Conservation (phyloP, 2,888 invertebrate genomes). For the Rapana venosa region DNA sequence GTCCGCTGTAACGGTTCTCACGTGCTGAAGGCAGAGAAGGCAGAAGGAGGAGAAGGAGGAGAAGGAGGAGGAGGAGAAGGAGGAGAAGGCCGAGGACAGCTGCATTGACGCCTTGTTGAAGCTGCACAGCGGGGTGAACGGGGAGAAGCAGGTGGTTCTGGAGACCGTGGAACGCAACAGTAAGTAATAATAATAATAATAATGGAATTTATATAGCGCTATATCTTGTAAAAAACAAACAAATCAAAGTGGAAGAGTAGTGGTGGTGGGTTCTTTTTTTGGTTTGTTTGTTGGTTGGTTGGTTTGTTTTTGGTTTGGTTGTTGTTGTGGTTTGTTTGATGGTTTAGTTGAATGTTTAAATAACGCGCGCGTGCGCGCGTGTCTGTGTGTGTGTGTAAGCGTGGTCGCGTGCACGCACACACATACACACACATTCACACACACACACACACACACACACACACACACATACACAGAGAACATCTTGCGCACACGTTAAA, state of each 20-base stretch:
- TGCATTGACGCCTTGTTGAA: slow-evolving; percentile 40
- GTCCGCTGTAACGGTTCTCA: slow-evolving; percentile 31
- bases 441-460: slow-evolving; percentile 9
- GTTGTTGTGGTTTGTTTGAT: neutral
- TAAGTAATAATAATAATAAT: slow-evolving; percentile 12
- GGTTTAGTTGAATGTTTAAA: neutral
- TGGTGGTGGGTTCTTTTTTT: no score
- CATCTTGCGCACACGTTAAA: no score
- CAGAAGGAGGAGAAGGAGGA: neutral
- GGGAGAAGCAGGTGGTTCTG: neutral
- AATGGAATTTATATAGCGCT: no score
- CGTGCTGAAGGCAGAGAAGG: neutral
- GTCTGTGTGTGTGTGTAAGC: no score
- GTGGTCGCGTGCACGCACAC: neutral
- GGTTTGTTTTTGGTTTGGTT: neutral
- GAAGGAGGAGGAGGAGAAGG: neutral
- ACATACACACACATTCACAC: slow-evolving; percentile 19
- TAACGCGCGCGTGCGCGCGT: no score
- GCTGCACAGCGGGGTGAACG: slow-evolving; percentile 35
- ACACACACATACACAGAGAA: no score
- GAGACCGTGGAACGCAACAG: slow-evolving; percentile 26
- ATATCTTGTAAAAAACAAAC: no score
- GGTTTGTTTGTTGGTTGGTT: no score
- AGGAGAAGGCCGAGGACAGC: neutral
- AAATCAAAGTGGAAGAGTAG: no score